Conservation (phyloP, 2,113 vertebrate genomes). For the Callipepla californica region DNA sequence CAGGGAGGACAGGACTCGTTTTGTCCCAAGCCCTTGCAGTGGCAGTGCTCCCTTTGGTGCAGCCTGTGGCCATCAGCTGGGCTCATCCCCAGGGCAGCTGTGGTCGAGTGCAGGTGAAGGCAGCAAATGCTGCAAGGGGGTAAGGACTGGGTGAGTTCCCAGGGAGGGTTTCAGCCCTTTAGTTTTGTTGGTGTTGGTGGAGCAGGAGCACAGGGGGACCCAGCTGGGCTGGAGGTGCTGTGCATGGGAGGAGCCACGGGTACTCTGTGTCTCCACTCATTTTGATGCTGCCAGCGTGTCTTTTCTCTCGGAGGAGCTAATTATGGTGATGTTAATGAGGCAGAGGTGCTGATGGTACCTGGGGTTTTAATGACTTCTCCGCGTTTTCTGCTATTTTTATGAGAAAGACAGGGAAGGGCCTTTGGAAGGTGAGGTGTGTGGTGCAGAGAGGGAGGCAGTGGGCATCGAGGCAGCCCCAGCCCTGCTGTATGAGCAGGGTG, state of each 20-base stretch:
- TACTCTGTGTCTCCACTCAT: fast-evolving
- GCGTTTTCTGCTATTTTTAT: background rate
- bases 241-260: background rate
- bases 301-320: constrained; percentile 28
- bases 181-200: background rate
- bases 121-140: too few species aligned
- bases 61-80: background rate
- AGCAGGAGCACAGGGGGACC: background rate
- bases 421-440: background rate
- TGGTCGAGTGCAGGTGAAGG: fast-evolving
- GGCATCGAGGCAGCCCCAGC: background rate
- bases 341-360: constrained; percentile 58
- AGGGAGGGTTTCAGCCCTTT: background rate
- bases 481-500: background rate
- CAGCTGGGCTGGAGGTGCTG: fast-evolving
- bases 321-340: constrained; percentile 58
- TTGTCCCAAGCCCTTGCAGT: too few species aligned
- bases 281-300: background rate
- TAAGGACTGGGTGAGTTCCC: background rate
- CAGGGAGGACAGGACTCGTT: background rate
- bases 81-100: fast-evolving
- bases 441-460: fast-evolving
- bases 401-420: background rate
- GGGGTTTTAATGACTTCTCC: constrained; percentile 32
- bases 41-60: background rate